Base-by-base conservation (phyloP, 2,113 vertebrate species). In the Passer domesticus region DNA sequence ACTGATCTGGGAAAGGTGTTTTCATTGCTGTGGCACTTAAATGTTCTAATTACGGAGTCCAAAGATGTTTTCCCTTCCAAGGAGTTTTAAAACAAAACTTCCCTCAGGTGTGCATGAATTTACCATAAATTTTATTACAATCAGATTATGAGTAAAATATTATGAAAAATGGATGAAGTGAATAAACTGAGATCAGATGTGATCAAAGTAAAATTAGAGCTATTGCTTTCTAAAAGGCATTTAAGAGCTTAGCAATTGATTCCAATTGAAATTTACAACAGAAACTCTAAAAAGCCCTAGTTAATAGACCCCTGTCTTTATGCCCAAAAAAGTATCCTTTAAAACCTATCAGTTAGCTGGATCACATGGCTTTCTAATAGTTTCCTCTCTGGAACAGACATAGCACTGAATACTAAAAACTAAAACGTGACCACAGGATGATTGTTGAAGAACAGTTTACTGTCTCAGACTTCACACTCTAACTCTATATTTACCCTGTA, bases 21-120 rank as follows among this genome's bases (percentile, higher is more conserved):
- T 89, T 47, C 24, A 52, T 35, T 4, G 0, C 18, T 72, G 9
- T 23, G 30, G 18, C 18, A 23, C 31, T 53, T 59, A 58, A 56
- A 22, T 2, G 0, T 67, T 75, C 20, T 37, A 50, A 55, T 59
- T 49, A 59, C 0, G 0, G 19, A 33, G 10, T 76, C 8, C 37
- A 60, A 75, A 75, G 9, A n/a, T 66, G 3, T 10, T 75, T 56
- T 4, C 9, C 55, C 46, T 72, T 62, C n/a, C 16, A 30, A 58
- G n/a, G 4, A 33, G 3, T 56, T 93, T 76, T 52, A 64, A 82
- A 81, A 30, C 3, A 19, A 66, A 70, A 15, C 5, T 72, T 80
- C 10, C 12, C 12, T 66, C 14, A 50, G 13, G 23, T 13, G 20
- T 43, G 15, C 18, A n/a, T 77, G 44, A 55, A 3, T 91, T 91